Percentiles rank a stretch among this genome's conserved stretches.
Evolutionary conservation across 2,888 invertebrate species (phyloP).

Genomic region (Eugnorisma glareosa): DNA sequence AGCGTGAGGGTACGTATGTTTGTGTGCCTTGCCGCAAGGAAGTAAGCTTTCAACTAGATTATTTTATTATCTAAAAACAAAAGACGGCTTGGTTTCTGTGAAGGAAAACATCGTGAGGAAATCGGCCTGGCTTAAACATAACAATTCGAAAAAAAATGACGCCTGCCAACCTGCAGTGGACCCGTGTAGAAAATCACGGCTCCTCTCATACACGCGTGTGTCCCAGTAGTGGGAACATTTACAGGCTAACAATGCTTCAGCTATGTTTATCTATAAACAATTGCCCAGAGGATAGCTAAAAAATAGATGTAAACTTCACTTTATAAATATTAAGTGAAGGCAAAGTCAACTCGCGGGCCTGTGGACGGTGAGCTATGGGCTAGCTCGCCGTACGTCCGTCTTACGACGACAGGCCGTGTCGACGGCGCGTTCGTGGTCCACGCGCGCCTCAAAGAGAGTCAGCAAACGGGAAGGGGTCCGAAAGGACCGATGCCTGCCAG

Average conservation of each 20-base stretch:
- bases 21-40: background rate
- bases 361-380: too few species aligned
- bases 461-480: too few species aligned
- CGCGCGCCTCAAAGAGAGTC: too few species aligned
- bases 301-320: background rate
- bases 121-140: background rate
- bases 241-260: background rate
- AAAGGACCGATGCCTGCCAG: too few species aligned
- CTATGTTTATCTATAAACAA: background rate
- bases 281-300: background rate
- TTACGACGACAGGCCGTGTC: too few species aligned
- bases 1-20: slow-evolving; percentile 10
- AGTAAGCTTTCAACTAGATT: slow-evolving; percentile 13
- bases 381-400: too few species aligned
- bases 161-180: background rate
- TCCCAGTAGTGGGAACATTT: background rate
- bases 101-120: background rate
- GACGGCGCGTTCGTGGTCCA: too few species aligned
- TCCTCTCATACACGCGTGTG: background rate
- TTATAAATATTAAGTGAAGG: too few species aligned
- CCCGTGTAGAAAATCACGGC: too few species aligned
- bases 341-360: too few species aligned
- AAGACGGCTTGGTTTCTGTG: background rate
- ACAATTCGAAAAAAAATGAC: background rate
- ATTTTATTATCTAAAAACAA: background rate